Evolutionary conservation across 2,797 vertebrate genomes (phyloP), one percentile per base, ranked within the genome.

Genomic region (Diplodus puntazzo): DNA sequence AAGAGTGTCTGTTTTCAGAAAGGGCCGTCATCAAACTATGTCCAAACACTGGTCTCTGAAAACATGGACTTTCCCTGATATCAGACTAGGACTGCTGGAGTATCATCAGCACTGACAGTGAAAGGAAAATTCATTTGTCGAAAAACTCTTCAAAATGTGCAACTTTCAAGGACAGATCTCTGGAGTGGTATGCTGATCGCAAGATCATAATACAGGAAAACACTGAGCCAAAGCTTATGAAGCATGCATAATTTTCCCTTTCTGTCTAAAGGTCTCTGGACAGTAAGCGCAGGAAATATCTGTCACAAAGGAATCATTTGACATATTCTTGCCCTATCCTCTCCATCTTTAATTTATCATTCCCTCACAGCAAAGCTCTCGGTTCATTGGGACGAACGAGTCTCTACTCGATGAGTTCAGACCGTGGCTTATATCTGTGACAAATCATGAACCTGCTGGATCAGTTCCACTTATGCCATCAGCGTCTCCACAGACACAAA

Each of bases 401-500:
- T 64, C 60, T 81, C 20, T n/a, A 20, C 70, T 59, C 21, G 11
- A 84, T 75, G 71, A 81, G 49, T 86, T 86, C 77, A 81, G 71
- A 73, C 79, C 39, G 9, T 65, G 60, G 70, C 64, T 87, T 64
- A 86, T 87, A 46, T 48, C 80, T 75, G 77, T 86, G 80, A 84
- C 85, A 84, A 87, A 92, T 88, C 25, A 4, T 57, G 43, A 75
- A 25, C 43, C 52, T 18, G 76, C 67, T 67, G 79, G 20, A 85
- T 87, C 54, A 45, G 46, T 79, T 87, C 57, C 69, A 77, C 49
- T 70, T 75, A 83, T 86, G 87, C 77, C 79, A 83, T 85, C 75
- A 85, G 46, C 34, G 46, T 87, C 83, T 84, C 83, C 66, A 77
- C 77, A 69, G 54, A 83, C 71, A 77, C 61, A 60, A 75, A 57